These are phyloP conservation scores for Leptodactylus fallax DNA, from an alignment of 2,797 vertebrate species.

Conservation along the genomic window DNA sequence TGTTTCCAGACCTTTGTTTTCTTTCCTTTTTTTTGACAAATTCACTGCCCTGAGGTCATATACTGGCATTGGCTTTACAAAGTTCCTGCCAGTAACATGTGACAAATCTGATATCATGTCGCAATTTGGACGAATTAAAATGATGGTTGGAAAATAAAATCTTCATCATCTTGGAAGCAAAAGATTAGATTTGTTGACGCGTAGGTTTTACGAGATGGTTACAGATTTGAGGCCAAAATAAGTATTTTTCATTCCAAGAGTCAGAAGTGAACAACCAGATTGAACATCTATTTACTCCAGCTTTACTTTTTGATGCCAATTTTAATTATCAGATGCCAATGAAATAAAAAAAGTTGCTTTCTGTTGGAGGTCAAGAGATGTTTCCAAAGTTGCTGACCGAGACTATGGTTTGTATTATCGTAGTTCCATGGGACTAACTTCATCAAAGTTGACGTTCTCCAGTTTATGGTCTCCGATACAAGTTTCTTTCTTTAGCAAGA, in stretches of 20 bases:
- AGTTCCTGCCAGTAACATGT: neutral
- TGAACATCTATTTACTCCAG: neutral
- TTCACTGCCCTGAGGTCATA: neutral
- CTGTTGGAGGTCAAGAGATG: neutral
- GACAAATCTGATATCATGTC: neutral
- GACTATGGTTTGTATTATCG: neutral
- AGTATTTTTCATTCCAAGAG: neutral
- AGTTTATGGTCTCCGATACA: neutral
- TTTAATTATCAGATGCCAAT: neutral
- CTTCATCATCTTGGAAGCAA: neutral
- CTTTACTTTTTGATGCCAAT: neutral
- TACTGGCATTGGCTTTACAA: neutral
- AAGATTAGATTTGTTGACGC: constrained; percentile 14
- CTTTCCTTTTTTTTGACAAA: neutral
- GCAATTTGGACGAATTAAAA: neutral
- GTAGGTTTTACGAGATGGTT: neutral
- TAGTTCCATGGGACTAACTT: neutral
- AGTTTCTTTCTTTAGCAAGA: neutral
- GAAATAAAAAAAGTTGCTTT: neutral
- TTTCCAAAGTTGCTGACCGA: neutral
- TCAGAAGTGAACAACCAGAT: neutral
- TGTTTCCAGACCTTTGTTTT: neutral
- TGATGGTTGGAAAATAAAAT: neutral
- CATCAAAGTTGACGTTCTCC: neutral
- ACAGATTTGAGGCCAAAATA: neutral